These are phyloP conservation scores for Scartelaos histophorus DNA, from an alignment of 2,113 vertebrate genomes.

Conservation along the genomic window DNA sequence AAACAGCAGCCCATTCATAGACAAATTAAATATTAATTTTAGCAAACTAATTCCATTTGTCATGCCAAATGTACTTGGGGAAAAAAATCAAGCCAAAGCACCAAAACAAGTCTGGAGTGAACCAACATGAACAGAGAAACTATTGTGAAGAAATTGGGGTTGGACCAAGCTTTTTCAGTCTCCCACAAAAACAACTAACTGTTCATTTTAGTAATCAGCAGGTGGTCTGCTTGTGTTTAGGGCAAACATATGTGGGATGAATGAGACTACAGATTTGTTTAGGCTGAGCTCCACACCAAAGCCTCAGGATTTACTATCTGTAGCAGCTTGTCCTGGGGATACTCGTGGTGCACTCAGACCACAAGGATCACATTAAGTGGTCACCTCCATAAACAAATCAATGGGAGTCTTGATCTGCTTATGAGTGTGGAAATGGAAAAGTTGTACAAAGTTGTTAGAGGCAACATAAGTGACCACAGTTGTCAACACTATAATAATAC, in stretches of 20 bases:
- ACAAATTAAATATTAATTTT: constrained; percentile 53
- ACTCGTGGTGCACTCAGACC: constrained; percentile 42
- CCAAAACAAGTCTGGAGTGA: constrained; percentile 45
- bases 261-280: constrained; percentile 53
- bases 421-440: constrained; percentile 17
- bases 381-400: constrained; percentile 53
- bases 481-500: constrained; percentile 45
- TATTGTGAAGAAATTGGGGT: constrained; percentile 57
- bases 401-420: constrained; percentile 27
- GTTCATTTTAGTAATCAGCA: constrained; percentile 53
- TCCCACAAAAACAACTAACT: constrained; percentile 43
- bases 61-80: constrained; percentile 15
- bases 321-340: constrained; percentile 30
- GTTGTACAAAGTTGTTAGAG: constrained; percentile 29
- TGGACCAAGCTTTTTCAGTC: constrained; percentile 51
- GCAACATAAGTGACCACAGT: constrained; percentile 39
- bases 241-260: constrained; percentile 47
- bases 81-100: constrained; percentile 47
- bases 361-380: constrained; percentile 34
- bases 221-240: constrained; percentile 49
- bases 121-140: constrained; percentile 56
- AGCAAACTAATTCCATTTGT: constrained; percentile 45
- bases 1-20: constrained; percentile 44
- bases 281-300: constrained; percentile 55
- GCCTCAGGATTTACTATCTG: constrained; percentile 39